A percentile compares a stretch with the other conserved stretches of the same genome.
These are phyloP conservation scores for Cheirogaleus major DNA, from an alignment of 2,797 vertebrate genomes.

Conservation along the genomic window DNA sequence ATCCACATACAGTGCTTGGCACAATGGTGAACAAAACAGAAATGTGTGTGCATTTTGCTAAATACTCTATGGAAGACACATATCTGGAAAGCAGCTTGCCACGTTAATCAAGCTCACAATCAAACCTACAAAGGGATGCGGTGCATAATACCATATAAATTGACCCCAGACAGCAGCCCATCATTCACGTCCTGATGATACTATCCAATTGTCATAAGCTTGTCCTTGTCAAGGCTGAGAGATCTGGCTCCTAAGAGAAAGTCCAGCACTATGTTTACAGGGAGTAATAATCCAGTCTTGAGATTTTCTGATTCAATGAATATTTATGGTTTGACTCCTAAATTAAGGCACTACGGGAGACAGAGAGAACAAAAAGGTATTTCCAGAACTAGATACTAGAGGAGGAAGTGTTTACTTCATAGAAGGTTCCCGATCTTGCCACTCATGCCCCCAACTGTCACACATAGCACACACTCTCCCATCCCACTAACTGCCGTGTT, in stretches of 20 bases:
- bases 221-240: constrained; percentile 18
- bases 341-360: not conserved
- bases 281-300: not conserved
- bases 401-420: not conserved
- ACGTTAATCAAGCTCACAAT: constrained; percentile 16
- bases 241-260: not conserved
- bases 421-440: not conserved
- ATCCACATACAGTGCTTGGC: constrained; percentile 36
- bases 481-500: not conserved
- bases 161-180: not conserved
- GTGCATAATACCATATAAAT: not conserved
- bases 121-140: not conserved
- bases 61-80: not conserved
- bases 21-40: constrained; percentile 58
- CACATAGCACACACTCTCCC: not conserved
- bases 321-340: not conserved
- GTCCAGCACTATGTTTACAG: not conserved
- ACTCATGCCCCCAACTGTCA: not conserved
- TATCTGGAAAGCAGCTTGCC: not conserved
- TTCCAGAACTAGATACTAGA: not conserved
- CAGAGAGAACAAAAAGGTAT: not conserved
- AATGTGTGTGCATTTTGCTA: not conserved
- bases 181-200: not conserved
- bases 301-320: not conserved
- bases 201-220: not conserved